phyloP scores from a whole-genome alignment of 2,888 invertebrate genomes.

The Papilio protenor region DNA sequence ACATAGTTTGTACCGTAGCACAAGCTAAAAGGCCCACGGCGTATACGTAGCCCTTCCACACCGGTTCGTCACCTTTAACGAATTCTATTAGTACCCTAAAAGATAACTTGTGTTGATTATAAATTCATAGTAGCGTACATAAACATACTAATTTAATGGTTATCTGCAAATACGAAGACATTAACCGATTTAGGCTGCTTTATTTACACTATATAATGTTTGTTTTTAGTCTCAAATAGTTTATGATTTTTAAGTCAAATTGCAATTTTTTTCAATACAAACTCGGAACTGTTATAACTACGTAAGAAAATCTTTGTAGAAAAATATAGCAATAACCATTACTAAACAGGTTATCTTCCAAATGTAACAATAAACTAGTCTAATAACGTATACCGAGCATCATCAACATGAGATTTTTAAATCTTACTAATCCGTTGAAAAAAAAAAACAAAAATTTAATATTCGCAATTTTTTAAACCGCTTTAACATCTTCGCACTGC shows the following conservation, averaged over 20 bases:
- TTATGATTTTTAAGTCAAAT: background rate
- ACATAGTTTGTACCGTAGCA: slow-evolving; percentile 91
- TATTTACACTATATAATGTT: background rate
- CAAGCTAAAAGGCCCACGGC: slow-evolving; percentile 89
- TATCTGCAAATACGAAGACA: background rate
- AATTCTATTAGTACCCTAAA: slow-evolving; percentile 88
- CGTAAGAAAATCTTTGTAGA: background rate
- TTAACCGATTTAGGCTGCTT: background rate
- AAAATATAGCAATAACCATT: background rate
- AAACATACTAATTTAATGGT: slow-evolving; percentile 5
- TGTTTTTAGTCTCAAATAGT: background rate
- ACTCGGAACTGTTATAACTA: background rate
- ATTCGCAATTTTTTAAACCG: too few relatives aligned
- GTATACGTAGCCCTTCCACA: slow-evolving; percentile 95
- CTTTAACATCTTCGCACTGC: too few relatives aligned
- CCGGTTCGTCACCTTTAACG: slow-evolving; percentile 84
- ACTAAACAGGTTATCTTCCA: background rate
- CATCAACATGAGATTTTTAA: too few relatives aligned
- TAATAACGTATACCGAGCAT: background rate
- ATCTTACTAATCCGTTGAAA: too few relatives aligned
- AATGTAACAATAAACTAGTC: background rate
- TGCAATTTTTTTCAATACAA: background rate
- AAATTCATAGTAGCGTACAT: slow-evolving; percentile 16
- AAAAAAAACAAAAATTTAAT: too few relatives aligned
- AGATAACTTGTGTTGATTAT: slow-evolving; percentile 13